Evolutionary conservation across 2,797 vertebrate genomes (phyloP).

Genomic region (Liasis olivaceus): DNA sequence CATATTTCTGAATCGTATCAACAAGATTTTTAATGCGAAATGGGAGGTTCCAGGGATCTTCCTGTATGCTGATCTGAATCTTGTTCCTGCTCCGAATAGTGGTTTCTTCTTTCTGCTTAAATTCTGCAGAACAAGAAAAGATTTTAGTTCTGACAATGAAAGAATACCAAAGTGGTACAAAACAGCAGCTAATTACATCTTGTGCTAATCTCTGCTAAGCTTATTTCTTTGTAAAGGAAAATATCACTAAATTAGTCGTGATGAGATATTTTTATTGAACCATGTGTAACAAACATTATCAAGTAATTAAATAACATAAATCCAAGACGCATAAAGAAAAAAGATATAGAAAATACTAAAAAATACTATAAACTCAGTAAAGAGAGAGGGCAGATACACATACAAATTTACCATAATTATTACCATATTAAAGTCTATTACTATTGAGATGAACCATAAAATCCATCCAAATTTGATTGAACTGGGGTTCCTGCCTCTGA

Average conservation of each 20-base stretch:
- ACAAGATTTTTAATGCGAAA: constrained; percentile 93
- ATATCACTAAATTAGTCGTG: background rate
- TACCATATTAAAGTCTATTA: background rate
- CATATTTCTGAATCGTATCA: constrained; percentile 92
- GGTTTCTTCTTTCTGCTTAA: constrained; percentile 93
- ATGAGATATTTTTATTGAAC: background rate
- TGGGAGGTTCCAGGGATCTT: constrained; percentile 99
- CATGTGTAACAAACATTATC: background rate
- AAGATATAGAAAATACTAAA: background rate
- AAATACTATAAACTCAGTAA: background rate
- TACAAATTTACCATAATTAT: background rate
- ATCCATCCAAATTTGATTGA: background rate
- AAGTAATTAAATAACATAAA: background rate
- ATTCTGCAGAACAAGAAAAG: constrained; percentile 77
- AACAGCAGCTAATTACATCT: background rate
- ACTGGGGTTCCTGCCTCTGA: background rate
- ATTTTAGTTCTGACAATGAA: constrained; percentile 5
- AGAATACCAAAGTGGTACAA: constrained; percentile 1
- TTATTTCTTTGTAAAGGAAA: background rate
- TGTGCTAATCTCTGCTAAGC: background rate
- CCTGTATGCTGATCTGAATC: constrained; percentile 95
- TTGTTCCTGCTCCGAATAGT: constrained; percentile 83
- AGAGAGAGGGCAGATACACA: background rate
- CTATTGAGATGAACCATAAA: background rate
- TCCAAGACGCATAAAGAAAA: background rate